phyloP scores from a whole-genome alignment of 2,888 invertebrate genomes.

The Microplitis deprimator region DNA sequence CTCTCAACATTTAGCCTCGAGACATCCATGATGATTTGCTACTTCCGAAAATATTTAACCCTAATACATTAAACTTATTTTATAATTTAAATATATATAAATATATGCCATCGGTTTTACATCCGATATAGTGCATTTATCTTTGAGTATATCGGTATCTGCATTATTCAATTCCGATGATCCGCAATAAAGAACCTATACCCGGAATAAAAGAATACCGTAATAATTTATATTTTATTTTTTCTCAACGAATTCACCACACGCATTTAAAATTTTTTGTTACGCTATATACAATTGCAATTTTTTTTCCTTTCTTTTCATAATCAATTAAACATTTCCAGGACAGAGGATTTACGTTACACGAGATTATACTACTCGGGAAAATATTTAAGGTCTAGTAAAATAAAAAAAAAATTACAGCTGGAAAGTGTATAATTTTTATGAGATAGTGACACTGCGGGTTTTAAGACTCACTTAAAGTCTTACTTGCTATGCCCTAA shows the following conservation, averaged over 20 bases:
- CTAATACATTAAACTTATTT: neutral
- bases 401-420: no score
- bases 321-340: no score
- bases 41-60: neutral
- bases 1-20: no score
- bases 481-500: no score
- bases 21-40: neutral
- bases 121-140: conserved; percentile 13
- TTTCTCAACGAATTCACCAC: neutral
- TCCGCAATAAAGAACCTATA: conserved; percentile 60
- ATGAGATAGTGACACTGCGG: no score
- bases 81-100: neutral
- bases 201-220: conserved; percentile 52
- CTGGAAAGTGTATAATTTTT: no score
- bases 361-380: no score
- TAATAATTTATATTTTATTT: neutral
- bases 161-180: conserved; percentile 66
- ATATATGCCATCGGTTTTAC: neutral
- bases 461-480: no score
- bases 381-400: no score
- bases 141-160: conserved; percentile 44
- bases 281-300: no score
- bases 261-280: neutral
- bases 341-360: no score
- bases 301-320: no score